phyloP scores from a whole-genome alignment of 2,797 vertebrate genomes.

The Austrolebias charrua region DNA sequence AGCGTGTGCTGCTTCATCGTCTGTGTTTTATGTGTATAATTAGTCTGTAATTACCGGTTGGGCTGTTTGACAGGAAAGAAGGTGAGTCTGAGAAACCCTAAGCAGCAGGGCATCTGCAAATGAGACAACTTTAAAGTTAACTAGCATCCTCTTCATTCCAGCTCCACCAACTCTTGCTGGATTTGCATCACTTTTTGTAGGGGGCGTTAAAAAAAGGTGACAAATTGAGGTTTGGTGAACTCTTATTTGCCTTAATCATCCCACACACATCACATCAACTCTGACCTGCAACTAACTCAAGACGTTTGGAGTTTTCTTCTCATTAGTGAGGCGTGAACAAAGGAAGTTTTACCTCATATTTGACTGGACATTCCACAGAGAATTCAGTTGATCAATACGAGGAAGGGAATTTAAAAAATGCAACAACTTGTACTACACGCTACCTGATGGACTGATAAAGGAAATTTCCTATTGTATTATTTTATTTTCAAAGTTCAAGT shows the following conservation, averaged over 20 bases:
- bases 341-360: neutral
- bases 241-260: constrained; percentile 38
- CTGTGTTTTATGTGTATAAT: constrained; percentile 35
- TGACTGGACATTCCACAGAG: constrained; percentile 1
- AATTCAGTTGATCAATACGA: constrained; percentile 2
- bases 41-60: constrained; percentile 50
- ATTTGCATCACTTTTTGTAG: constrained; percentile 44
- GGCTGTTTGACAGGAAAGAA: constrained; percentile 44
- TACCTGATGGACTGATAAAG: neutral
- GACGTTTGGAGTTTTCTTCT: constrained; percentile 10
- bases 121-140: constrained; percentile 60
- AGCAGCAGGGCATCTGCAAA: constrained; percentile 56
- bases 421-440: neutral
- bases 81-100: constrained; percentile 48
- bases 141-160: constrained; percentile 31
- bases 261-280: constrained; percentile 40
- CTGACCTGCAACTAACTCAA: constrained; percentile 48
- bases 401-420: neutral
- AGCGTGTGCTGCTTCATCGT: constrained; percentile 1
- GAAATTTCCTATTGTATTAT: neutral
- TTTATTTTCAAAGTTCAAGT: no score
- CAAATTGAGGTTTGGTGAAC: constrained; percentile 54
- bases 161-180: constrained; percentile 8
- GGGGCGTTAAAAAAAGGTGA: constrained; percentile 36
- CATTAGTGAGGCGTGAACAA: constrained; percentile 28